Evolutionary conservation across 2,888 invertebrate species (phyloP), one percentile per base, ranked within the genome.

Genomic region (Embidobia sp.): DNA sequence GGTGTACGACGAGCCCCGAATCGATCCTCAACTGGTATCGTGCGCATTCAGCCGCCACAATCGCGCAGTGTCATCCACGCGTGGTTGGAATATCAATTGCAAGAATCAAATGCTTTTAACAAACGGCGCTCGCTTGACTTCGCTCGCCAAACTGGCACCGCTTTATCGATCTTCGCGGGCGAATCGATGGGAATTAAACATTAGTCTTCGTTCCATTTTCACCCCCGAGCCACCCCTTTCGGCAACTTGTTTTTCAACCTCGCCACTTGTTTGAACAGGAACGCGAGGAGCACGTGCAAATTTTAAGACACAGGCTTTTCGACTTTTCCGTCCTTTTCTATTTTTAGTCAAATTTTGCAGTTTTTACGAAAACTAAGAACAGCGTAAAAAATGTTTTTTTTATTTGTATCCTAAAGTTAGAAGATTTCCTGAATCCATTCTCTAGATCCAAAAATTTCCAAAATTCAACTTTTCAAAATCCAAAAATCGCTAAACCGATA

Each of bases 81-180:
- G 82, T 82, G 82, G 82, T 74, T 81, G 81, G 85, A 84, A 84
- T 85, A 85, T 84, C 83, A 85, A 84, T 83, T 79, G 79, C 76
- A 74, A 73, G 79, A 81, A 83, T 85, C 83, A 83, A 85, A 84
- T 81, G 84, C 82, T 83, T 85, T 84, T 84, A 82, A 81, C 80
- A 80, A 78, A 80, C 76, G 78, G 67, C 75, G 74, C 11, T 77
- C 61, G 59, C 80, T 70, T 59, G 78, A 79, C 78, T 81, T 78
- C 73, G 75, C 78, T 79, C 79, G 74, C 49, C 51, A 51, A 49
- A 61, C 51, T 7, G 77, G 70, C 53, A 63, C 51, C 69, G 37
- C 42, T 77, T 42, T 70, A 64, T 72, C 79, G 74, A 77, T 77
- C 67, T 72, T 69, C 55, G 49, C 70, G 46, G 69, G 35, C 75